Evolutionary conservation across 2,113 vertebrate species (phyloP).

Genomic region (Bombycilla garrulus): DNA sequence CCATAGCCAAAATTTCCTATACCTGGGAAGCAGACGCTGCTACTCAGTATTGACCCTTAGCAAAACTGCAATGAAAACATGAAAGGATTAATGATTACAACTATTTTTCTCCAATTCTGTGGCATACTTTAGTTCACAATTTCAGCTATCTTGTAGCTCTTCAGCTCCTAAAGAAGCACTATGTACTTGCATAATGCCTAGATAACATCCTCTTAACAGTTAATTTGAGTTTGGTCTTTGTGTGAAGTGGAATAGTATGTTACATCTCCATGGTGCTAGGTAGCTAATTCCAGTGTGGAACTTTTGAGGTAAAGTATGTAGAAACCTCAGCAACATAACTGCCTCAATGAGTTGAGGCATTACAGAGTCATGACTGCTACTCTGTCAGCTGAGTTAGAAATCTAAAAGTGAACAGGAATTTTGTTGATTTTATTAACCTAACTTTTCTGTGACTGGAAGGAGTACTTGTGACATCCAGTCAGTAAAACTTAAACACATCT

Average conservation of each 20-base stretch:
- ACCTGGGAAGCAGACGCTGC: background rate
- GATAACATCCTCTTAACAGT: accelerated
- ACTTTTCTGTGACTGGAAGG: background rate
- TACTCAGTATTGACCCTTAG: background rate
- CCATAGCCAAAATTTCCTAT: background rate
- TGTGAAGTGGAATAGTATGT: background rate
- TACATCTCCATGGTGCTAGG: background rate
- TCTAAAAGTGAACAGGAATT: background rate
- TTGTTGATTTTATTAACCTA: background rate
- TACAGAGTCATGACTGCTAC: background rate
- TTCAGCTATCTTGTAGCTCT: background rate
- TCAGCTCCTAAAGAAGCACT: background rate
- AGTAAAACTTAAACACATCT: background rate
- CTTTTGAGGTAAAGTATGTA: background rate
- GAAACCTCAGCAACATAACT: background rate
- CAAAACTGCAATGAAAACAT: background rate
- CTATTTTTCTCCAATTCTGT: background rate
- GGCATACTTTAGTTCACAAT: background rate
- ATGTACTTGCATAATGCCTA: background rate
- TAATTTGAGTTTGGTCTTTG: background rate
- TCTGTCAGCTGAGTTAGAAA: background rate
- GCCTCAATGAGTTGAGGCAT: background rate
- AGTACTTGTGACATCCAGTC: background rate
- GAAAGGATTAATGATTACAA: background rate
- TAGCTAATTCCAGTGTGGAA: background rate